Percentiles rank a stretch among this genome's conserved stretches.
These are phyloP conservation scores for Rhynchomys soricoides DNA, from an alignment of 2,113 vertebrate species.

Conservation along the genomic window DNA sequence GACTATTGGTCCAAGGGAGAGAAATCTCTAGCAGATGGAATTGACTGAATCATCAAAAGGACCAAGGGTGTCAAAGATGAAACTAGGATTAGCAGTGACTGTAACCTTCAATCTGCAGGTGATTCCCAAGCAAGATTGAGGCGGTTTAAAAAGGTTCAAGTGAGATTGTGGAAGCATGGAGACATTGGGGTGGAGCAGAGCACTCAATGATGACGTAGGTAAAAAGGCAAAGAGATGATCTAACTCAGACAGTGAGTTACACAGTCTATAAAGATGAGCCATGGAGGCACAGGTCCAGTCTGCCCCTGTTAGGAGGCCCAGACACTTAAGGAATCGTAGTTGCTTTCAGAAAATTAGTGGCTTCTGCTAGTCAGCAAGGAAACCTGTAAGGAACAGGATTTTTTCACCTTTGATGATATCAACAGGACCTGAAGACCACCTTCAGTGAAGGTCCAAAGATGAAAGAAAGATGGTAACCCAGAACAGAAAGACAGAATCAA, in stretches of 20 bases:
- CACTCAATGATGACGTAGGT: background rate
- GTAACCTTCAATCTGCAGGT: background rate
- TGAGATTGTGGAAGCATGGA: background rate
- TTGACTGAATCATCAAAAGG: conserved; percentile 10
- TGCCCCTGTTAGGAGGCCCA: background rate
- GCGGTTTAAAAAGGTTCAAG: background rate
- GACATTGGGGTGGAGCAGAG: background rate
- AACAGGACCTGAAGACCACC: background rate
- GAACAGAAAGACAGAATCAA: conserved; percentile 9
- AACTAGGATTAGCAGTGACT: background rate
- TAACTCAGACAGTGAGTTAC: background rate
- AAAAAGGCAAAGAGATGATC: background rate
- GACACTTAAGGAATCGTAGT: background rate
- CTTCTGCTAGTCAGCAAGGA: conserved; percentile 35
- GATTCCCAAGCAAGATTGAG: background rate
- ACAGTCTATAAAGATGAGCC: background rate
- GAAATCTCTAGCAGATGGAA: background rate
- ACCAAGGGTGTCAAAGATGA: background rate
- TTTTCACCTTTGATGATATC: conserved; percentile 6
- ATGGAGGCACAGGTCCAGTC: background rate
- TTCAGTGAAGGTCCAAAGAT: background rate
- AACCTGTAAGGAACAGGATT: background rate
- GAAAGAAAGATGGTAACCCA: conserved; percentile 14
- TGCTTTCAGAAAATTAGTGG: conserved; percentile 19
- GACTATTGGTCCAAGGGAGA: background rate